Base-by-base conservation (phyloP, 1,140 invertebrate species). In the Tetramorium simillimum region DNA sequence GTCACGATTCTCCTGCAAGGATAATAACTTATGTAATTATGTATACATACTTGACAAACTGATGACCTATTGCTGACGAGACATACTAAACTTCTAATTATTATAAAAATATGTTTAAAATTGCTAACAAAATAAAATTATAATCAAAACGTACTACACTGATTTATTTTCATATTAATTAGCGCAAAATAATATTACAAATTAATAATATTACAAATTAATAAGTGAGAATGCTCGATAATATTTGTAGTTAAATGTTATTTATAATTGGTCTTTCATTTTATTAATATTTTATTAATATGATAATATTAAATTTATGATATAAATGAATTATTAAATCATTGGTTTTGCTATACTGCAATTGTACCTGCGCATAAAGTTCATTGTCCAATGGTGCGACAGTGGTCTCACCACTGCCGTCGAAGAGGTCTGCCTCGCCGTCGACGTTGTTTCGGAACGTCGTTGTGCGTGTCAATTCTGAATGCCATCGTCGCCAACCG, bases 401-500 rank as follows among this genome's bases (percentile, higher is more conserved):
- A 0, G 89, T 86, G 0, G 89, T 90, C 21, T 94, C 92, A 2
- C 92, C 93, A 60, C 92, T 93, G n/a, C 92, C 92, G 4, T 93
- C 90, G 9, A 73, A 73, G 33, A 62, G 5, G 18, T 85, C 85
- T 5, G n/a, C 10, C 16, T 88, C 28, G 7, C 51, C 53, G 0
- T 84, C 37, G 28, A 37, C 80, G 10, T 58, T 69, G n/a, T 24
- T 85, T 10, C 82, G 81, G 14, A 70, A 82, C 10, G 70, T 43
- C 16, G 77, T 69, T 0, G 46, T 40, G 2, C 51, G 65, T 3
- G 72, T 43, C 7, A 62, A 14, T 18, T 76, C 43, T 16, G 80
- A 43, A n/a, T 75, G 62, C 80, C 90, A 77, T 24, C 72, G 82
- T 89, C 88, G 90, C 12, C 78, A 82, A 0, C 73, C 82, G 28